These are phyloP conservation scores for Himalopsyche anomala DNA, from an alignment of 2,888 invertebrate genomes.

Conservation along the genomic window DNA sequence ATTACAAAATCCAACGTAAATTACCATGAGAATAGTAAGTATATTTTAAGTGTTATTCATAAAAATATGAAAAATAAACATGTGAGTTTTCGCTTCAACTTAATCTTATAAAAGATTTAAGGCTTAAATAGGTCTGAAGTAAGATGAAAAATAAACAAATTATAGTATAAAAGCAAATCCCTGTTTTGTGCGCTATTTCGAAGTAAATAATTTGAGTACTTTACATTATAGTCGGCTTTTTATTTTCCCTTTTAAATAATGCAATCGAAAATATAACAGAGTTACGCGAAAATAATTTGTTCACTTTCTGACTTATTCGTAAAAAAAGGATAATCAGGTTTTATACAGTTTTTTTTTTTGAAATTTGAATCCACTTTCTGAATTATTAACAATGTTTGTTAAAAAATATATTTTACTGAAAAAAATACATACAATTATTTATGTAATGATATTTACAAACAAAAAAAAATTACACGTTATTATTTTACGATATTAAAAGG, in stretches of 20 bases:
- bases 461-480: too few species aligned
- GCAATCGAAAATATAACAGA: background rate
- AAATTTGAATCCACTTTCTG: background rate
- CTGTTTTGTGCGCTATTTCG: constrained; percentile 12
- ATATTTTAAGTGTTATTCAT: background rate
- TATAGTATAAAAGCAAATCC: constrained; percentile 16
- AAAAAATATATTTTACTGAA: too few species aligned
- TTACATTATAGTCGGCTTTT: background rate
- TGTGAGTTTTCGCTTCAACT: background rate
- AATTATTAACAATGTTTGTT: background rate
- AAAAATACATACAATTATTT: too few species aligned
- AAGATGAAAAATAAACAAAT: background rate
- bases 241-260: constrained; percentile 36
- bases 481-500: too few species aligned
- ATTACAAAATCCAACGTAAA: too few species aligned
- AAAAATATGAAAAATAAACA: background rate
- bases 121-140: background rate
- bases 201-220: constrained; percentile 38
- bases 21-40: background rate
- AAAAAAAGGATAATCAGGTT: background rate
- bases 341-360: background rate
- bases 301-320: background rate
- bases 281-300: background rate
- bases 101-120: background rate
- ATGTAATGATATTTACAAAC: too few species aligned